Evolutionary conservation across 2,888 invertebrate genomes (phyloP).

Genomic region (Synergus japonicus): DNA sequence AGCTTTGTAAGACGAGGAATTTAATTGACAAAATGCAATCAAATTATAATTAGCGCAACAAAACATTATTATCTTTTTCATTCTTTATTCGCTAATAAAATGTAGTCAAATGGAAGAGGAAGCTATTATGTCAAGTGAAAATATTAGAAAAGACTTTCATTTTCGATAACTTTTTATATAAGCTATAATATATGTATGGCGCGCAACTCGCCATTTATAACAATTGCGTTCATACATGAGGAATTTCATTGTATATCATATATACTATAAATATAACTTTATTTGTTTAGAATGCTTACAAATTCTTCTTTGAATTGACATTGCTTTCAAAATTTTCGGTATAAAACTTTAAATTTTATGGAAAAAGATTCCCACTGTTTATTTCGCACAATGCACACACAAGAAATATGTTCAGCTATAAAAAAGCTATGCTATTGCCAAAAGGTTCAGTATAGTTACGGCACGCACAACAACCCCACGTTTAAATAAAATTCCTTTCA

Average conservation of each 20-base stretch:
- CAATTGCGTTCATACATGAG: background rate
- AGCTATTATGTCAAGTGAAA: slow-evolving; percentile 49
- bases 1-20: background rate
- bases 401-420: background rate
- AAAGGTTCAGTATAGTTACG: background rate
- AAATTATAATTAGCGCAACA: slow-evolving; percentile 10
- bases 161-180: slow-evolving; percentile 6
- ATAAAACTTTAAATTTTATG: no score
- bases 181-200: background rate
- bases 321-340: no score
- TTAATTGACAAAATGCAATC: background rate
- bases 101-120: slow-evolving; percentile 44
- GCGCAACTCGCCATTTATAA: background rate
- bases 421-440: background rate
- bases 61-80: no score
- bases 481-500: slow-evolving; percentile 19
- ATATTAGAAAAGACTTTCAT: slow-evolving; percentile 55
- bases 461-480: slow-evolving; percentile 16
- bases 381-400: background rate
- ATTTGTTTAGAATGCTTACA: no score
- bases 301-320: no score
- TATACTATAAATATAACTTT: no score
- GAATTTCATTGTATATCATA: no score
- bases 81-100: background rate
- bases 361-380: background rate